Percentiles rank a stretch among this genome's conserved stretches.
Conservation (phyloP, 2,888 invertebrate species). For the Tinea pellionella region DNA sequence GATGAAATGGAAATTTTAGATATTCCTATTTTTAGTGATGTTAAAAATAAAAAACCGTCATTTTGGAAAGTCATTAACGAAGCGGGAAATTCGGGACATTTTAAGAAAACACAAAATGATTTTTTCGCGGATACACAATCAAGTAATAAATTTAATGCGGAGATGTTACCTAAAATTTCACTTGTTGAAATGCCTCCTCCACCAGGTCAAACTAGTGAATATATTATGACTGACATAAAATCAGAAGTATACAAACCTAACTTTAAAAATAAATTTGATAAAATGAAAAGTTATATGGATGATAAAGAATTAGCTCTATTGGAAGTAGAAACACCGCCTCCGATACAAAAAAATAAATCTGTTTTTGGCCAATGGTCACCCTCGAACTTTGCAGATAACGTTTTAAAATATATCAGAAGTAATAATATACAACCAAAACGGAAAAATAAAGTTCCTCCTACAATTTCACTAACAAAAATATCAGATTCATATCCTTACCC, state of each 20-base stretch:
- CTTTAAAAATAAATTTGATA: neutral
- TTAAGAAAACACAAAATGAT: conserved; percentile 20
- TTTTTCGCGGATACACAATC: conserved; percentile 14
- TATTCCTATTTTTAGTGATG: conserved; percentile 20
- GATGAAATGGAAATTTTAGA: conserved; percentile 31
- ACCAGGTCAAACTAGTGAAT: conserved; percentile 14
- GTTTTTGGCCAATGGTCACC: conserved; percentile 52
- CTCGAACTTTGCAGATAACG: conserved; percentile 46
- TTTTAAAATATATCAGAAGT: conserved; percentile 49
- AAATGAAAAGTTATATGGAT: neutral
- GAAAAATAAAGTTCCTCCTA: conserved; percentile 34
- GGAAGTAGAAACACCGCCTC: conserved; percentile 41
- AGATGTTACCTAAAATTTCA: conserved; percentile 22
- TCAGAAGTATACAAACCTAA: neutral
- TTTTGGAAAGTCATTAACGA: conserved; percentile 35
- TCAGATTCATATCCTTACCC: conserved; percentile 47
- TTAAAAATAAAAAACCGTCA: conserved; percentile 8
- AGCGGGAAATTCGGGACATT: conserved; percentile 24
- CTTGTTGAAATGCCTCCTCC: conserved; percentile 45
- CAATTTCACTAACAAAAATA: conserved; percentile 38
- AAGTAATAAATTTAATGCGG: neutral
- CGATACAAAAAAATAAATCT: conserved; percentile 29
- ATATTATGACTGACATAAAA: conserved; percentile 14
- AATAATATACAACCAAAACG: conserved; percentile 36
- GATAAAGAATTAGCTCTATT: neutral